phyloP scores from a whole-genome alignment of 2,888 invertebrate genomes.

The Chirona hameri region DNA sequence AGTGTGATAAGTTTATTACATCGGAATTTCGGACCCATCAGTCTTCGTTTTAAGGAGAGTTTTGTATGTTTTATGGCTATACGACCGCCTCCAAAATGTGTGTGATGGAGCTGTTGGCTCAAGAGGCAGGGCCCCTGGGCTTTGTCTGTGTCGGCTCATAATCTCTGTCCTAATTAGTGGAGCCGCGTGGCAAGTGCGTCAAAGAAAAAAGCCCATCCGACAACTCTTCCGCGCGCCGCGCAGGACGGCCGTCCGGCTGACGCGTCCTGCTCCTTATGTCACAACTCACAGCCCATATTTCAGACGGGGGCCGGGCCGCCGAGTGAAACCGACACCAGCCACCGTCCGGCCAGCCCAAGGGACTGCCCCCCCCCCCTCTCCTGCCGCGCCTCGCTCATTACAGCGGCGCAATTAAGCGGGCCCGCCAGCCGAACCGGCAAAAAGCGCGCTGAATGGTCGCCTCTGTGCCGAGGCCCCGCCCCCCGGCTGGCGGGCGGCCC shows the following conservation, averaged over 20 bases:
- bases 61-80: no score
- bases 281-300: background rate
- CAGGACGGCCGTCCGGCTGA: background rate
- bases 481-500: constrained; percentile 7
- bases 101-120: no score
- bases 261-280: background rate
- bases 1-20: no score
- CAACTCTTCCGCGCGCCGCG: background rate
- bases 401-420: constrained; percentile 8
- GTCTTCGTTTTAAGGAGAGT: no score
- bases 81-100: no score
- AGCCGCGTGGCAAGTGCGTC: background rate
- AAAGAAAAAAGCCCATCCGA: background rate
- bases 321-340: background rate
- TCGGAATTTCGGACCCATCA: no score
- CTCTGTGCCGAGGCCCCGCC: constrained; percentile 3
- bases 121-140: no score
- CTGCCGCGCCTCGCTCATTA: constrained; percentile 4
- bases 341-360: background rate
- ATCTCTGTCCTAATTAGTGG: background rate
- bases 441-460: constrained; percentile 30
- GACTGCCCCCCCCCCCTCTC: background rate
- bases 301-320: background rate
- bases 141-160: background rate
- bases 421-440: background rate